Evolutionary conservation across 2,888 invertebrate genomes (phyloP).

Genomic region (Augochlorella aurata): DNA sequence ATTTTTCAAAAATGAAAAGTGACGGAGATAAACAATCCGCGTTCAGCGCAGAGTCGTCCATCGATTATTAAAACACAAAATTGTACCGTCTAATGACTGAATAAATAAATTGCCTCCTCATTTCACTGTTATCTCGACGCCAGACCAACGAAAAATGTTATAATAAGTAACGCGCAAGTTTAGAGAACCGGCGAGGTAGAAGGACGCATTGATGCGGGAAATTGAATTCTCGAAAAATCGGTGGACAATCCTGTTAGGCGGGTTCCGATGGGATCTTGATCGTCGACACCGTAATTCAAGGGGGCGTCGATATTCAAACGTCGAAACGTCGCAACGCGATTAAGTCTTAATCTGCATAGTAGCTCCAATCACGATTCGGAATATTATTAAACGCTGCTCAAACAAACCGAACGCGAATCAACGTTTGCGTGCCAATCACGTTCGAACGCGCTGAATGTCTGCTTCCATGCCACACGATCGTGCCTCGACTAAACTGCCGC

Average conservation of each 20-base stretch:
- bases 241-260: not conserved
- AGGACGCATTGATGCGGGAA: not conserved
- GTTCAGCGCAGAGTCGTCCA: too few species aligned
- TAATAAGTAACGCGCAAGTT: not conserved
- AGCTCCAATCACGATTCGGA: constrained; percentile 30
- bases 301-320: constrained; percentile 9
- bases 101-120: too few species aligned
- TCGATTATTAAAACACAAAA: too few species aligned
- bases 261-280: not conserved
- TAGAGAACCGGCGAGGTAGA: not conserved
- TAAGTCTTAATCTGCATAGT: constrained; percentile 34
- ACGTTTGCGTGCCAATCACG: constrained; percentile 41
- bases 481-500: not conserved
- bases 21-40: too few species aligned
- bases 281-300: not conserved
- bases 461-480: constrained; percentile 1
- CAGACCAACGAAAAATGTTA: too few species aligned
- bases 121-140: too few species aligned
- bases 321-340: constrained; percentile 19
- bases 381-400: constrained; percentile 45
- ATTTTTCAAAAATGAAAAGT: too few species aligned
- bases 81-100: too few species aligned
- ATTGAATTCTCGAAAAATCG: not conserved
- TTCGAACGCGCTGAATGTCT: constrained; percentile 22
- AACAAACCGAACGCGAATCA: constrained; percentile 38